Base-by-base conservation (phyloP, 2,797 vertebrate genomes). In the Bucorvus abyssinicus region DNA sequence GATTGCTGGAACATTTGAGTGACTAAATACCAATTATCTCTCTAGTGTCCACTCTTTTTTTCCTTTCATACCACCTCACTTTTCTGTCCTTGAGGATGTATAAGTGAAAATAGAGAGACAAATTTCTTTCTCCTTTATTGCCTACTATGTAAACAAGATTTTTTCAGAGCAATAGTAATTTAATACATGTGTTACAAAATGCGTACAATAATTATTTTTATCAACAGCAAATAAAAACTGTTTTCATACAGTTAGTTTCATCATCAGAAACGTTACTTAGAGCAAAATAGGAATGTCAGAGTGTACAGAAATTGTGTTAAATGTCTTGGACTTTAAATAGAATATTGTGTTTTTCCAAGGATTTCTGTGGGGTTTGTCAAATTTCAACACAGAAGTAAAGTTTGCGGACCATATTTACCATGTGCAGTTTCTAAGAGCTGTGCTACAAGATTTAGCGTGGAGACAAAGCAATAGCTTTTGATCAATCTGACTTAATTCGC, bases 11-110 rank as follows among this genome's bases (percentile, higher is more conserved):
- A 86, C 32, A 70, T 85, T 95, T 95, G 76, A 90, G 82, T 93
- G 95, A 86, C 91, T 81, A 49, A 74, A 30, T 74, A 92, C 34
- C 77, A 79, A 91, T 95, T 84, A 93, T 91, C 91, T 83, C 79
- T 36, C 10, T 59, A 76, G 49, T 83, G 47, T 91, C 77, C 40
- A 38, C 29, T 71, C 2, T 44, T 59, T 59, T 45, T 60, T 50
- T 68, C 47, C 4, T 82, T 89, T 53, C 40, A 5, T 27, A 70
- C 19, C 26, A 74, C 24, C 59, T 73, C 71, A 69, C 76, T 93
- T 89, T 92, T 94, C 86, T 96, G 21, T 86, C 34, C 84, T 90
- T 42, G 32, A 70, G n/a, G 38, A 60, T 24, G 12, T 20, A 3
- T 27, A 88, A 55, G 36, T 56, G 30, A 84, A 79, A 93, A 76